Evolutionary conservation across 2,797 vertebrate species (phyloP).

Genomic region (Pseudocheirus occidentalis): DNA sequence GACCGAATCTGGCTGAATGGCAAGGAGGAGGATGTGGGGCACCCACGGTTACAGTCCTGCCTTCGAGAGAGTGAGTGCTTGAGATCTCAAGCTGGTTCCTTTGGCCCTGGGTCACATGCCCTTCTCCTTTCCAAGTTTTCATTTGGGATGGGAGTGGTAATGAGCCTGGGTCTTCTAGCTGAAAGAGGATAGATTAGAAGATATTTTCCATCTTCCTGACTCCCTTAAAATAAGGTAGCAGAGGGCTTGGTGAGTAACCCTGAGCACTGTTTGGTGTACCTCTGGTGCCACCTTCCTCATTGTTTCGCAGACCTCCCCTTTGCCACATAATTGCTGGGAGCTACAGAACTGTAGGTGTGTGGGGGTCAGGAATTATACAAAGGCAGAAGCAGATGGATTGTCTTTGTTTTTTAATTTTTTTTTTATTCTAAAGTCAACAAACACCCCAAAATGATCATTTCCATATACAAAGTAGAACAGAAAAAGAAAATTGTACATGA

Average conservation of each 20-base stretch:
- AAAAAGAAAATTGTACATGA: not conserved
- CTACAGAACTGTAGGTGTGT: not conserved
- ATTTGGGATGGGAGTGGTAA: not conserved
- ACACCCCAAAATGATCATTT: not conserved
- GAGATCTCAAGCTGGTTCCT: not conserved
- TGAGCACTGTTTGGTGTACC: not conserved
- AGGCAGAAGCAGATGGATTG: not conserved
- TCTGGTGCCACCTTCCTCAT: not conserved
- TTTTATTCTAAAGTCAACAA: not conserved
- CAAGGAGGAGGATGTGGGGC: constrained; percentile 88
- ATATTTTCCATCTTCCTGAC: not conserved
- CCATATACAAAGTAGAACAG: not conserved
- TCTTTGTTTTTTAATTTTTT: not conserved
- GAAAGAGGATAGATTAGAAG: not conserved
- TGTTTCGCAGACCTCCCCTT: not conserved
- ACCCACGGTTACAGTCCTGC: constrained; percentile 93
- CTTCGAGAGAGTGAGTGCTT: constrained; percentile 90
- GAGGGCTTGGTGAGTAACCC: not conserved
- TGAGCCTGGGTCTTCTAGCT: not conserved
- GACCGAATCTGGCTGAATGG: constrained; percentile 97
- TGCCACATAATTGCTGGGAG: not conserved
- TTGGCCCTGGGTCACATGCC: fast-evolving
- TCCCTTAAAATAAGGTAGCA: not conserved
- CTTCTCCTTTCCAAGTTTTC: not conserved
- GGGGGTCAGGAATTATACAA: no score